phyloP scores from a whole-genome alignment of 2,113 vertebrate genomes.

The Eurystomus gularis region DNA sequence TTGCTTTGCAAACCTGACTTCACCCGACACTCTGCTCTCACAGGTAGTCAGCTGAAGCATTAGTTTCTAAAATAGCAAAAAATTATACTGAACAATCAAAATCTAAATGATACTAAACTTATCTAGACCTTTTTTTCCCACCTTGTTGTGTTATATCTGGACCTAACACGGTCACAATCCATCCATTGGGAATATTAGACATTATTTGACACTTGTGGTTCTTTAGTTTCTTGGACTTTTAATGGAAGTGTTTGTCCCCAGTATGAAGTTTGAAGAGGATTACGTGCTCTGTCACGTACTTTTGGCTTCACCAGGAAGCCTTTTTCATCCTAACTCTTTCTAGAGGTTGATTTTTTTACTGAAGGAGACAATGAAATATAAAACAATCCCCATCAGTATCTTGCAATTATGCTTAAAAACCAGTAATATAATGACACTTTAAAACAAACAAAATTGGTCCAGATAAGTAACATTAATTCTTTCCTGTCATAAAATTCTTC shows the following conservation, averaged over 20 bases:
- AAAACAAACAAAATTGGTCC: background rate
- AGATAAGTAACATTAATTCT: background rate
- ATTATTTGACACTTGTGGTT: fast-evolving
- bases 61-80: background rate
- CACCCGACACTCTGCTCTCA: fast-evolving
- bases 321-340: background rate
- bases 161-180: background rate
- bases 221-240: background rate
- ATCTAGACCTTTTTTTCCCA: background rate
- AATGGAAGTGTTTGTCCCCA: background rate
- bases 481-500: background rate
- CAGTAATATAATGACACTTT: background rate
- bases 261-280: background rate
- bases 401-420: background rate
- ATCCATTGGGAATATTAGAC: background rate
- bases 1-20: background rate
- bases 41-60: background rate
- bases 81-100: background rate
- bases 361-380: background rate
- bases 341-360: background rate
- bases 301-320: background rate
- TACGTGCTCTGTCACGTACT: background rate
- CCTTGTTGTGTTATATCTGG: background rate
- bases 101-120: too few relatives aligned
- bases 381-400: background rate